These are phyloP conservation scores for Limosa lapponica DNA, from an alignment of 2,797 vertebrate genomes.

Conservation along the genomic window DNA sequence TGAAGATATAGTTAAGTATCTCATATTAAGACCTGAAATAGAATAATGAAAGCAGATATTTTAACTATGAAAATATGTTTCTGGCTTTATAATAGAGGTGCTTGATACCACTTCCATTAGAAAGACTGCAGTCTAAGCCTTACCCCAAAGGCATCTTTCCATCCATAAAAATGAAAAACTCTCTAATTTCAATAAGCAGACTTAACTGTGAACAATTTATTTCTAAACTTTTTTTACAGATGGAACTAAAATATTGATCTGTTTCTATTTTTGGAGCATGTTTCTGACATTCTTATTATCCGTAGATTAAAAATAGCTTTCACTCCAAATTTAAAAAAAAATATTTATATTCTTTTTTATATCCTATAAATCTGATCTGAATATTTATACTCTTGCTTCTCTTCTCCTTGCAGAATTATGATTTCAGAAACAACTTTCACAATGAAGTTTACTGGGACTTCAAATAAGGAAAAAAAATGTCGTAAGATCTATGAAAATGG, in stretches of 20 bases:
- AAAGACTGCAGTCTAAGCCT: not conserved
- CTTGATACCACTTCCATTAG: not conserved
- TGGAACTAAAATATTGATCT: not conserved
- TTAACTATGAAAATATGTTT: not conserved
- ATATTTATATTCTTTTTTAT: not conserved
- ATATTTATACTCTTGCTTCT: not conserved
- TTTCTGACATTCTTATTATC: not conserved
- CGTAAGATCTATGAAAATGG: not conserved
- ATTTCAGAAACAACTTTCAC: not conserved
- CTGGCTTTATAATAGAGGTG: not conserved
- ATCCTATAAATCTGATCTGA: not conserved
- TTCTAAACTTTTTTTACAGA: not conserved
- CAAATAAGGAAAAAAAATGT: not conserved
- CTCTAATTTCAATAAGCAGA: not conserved
- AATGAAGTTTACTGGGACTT: not conserved
- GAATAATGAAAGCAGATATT: slow-evolving; percentile 3
- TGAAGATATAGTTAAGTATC: not conserved
- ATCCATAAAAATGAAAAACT: not conserved
- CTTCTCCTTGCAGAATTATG: not conserved
- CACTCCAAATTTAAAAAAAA: not conserved
- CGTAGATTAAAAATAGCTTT: slow-evolving; percentile 1
- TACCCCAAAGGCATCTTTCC: not conserved
- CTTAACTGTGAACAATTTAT: not conserved
- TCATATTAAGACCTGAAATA: not conserved
- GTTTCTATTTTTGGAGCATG: not conserved